Conservation (phyloP, 2,113 vertebrate species). For the Myrmophylax atrothorax region DNA sequence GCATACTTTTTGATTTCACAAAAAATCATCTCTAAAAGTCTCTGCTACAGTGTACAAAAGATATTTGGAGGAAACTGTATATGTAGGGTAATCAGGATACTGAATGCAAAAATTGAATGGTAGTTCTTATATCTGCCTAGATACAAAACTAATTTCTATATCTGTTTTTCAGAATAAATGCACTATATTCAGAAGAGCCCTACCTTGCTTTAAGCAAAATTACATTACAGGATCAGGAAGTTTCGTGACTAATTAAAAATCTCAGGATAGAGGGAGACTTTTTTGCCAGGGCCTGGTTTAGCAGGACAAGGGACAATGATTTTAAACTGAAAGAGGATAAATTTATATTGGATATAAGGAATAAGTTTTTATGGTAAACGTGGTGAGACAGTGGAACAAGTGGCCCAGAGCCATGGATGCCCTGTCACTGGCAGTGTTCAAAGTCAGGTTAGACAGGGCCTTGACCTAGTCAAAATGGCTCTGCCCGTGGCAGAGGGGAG, state of each 20-base stretch:
- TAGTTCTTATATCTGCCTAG: neutral
- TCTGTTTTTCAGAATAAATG: neutral
- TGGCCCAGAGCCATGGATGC: neutral
- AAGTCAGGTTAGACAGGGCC: neutral
- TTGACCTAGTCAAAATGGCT: neutral
- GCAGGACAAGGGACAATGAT: neutral
- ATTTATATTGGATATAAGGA: neutral
- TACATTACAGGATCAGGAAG: neutral
- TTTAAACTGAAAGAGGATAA: neutral
- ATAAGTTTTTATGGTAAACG: neutral
- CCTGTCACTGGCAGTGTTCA: neutral
- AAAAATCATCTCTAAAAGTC: neutral
- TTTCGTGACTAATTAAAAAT: neutral
- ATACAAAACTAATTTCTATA: neutral
- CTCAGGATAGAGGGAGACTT: neutral
- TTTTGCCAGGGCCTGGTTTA: neutral
- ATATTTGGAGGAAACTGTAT: neutral
- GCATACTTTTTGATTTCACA: neutral
- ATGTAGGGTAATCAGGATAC: neutral
- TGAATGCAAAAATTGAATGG: neutral
- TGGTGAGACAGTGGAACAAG: neutral
- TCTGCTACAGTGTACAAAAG: neutral
- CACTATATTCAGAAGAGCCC: neutral
- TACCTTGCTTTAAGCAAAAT: neutral
- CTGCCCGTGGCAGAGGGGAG: fast-evolving